Evolutionary conservation across 2,888 invertebrate species (phyloP), one percentile per base, ranked within the genome.

Genomic region (Protula sp.): DNA sequence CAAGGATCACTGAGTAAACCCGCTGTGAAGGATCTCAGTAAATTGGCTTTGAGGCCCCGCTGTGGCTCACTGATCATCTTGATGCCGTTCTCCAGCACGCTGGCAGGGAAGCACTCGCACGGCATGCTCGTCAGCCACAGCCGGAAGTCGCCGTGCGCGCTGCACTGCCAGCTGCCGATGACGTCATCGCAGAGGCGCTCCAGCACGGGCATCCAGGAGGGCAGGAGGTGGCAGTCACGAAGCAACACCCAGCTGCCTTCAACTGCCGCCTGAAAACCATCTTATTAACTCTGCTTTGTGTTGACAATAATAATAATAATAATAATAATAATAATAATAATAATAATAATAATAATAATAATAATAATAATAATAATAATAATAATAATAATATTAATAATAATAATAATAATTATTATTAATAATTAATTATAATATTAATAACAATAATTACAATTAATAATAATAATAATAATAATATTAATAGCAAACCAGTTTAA

Each of bases 1-100:
- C 86, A 86, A 0, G 86, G 85, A 59, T 82, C 81, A n/a, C 79
- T 79, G 45, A 82, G 79, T n/a, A 82, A 82, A 65, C 80, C 80
- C 68, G 76, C 82, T 28, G 78, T 70, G 66, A 82, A 82, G 0
- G 82, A 82, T 24, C 81, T 63, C 38, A 82, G 70, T 4, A 82
- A 68, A 64, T 82, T 82, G 5, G 81, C 80, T 51, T 80, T 64
- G 26, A 82, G 71, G 22, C 82, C 80, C 65, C 78, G 77, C 0
- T 80, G 80, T 5, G 81, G 77, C 58, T 81, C 81, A 63, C 80
- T 81, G 30, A 79, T 80, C 78, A 81, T 81, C 65, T 81, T 81
- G 60, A 81, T 74, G 14, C 79, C 75, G 61, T 79, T 80, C 66
- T 81, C 79, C n/a, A 81, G 69, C n/a, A 81, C 74, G 2, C 78